Evolutionary conservation across 1,140 invertebrate species (phyloP), one percentile per base, ranked within the genome.

Genomic region (Eueides isabella): DNA sequence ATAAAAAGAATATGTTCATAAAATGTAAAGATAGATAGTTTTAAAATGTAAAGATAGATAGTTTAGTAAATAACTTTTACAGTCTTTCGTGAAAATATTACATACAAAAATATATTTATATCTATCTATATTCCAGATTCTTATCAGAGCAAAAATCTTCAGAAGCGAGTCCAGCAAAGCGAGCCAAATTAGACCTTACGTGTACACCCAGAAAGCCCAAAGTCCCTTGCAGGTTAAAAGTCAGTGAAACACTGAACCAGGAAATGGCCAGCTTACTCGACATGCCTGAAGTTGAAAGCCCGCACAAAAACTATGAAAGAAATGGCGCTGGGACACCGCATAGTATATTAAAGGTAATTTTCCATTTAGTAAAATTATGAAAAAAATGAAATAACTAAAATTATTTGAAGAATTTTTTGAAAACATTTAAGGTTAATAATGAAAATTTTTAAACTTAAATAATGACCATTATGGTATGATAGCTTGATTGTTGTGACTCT

Each of bases 321-420:
- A 78, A 75, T 35, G 79, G 83, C 6, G 84, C 89, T 7, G 87
- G 82, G 0, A 93, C 91, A 0, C 91, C 90, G 3, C 91, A 92
- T 23, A 93, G 91, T 67, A 93, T 93, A 70, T 69, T 93, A 0
- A 93, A 93, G 89, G 92, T 93, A 23, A 23, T 55, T 55, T 9
- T 55, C 23, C 11, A n/a, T 55, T 55, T 26, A 23, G n/a, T 94
- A 19, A 48, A 16, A 48, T 19, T 48, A n/a, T n/a, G n/a, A n/a
- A n/a, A n/a, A n/a, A n/a, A n/a, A n/a, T n/a, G n/a, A n/a, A n/a
- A n/a, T n/a, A n/a, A n/a, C n/a, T n/a, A n/a, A n/a, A n/a, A n/a
- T n/a, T n/a, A n/a, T n/a, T n/a, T n/a, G n/a, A n/a, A n/a, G n/a
- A n/a, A n/a, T n/a, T n/a, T n/a, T n/a, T n/a, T n/a, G n/a, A n/a